Percentiles rank a stretch among this genome's conserved stretches.
phyloP scores from a whole-genome alignment of 2,797 vertebrate genomes.

The Hybognathus amarus region DNA sequence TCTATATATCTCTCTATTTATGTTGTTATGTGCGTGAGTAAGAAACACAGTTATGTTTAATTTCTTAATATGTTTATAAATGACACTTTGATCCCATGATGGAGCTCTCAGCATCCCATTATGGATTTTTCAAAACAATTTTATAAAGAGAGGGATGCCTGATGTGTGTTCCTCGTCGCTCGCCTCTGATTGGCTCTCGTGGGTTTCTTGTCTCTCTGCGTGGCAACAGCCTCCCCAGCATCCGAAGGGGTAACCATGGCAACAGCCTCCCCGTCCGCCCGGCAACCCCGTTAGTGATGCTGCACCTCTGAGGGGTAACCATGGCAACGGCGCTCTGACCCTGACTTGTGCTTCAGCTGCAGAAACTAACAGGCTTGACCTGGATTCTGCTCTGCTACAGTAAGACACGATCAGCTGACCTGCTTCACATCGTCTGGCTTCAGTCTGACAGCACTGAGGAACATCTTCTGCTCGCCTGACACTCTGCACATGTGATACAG shows the following conservation, averaged over 20 bases:
- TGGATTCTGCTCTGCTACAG: slow-evolving; percentile 69
- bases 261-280: slow-evolving; percentile 69
- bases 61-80: neutral
- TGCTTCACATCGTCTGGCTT: slow-evolving; percentile 63
- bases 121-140: slow-evolving; percentile 69
- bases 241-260: too few species aligned
- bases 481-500: neutral
- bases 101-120: slow-evolving; percentile 39
- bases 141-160: slow-evolving; percentile 62
- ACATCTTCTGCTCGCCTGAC: neutral
- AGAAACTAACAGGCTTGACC: slow-evolving; percentile 76
- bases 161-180: slow-evolving; percentile 70
- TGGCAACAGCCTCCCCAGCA: slow-evolving; percentile 74
- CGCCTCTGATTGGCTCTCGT: slow-evolving; percentile 71
- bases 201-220: slow-evolving; percentile 66
- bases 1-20: neutral
- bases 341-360: slow-evolving; percentile 63
- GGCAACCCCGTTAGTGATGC: slow-evolving; percentile 76
- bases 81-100: slow-evolving; percentile 38
- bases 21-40: neutral
- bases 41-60: neutral
- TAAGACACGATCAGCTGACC: slow-evolving; percentile 66
- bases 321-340: slow-evolving; percentile 77
- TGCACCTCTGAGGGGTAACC: slow-evolving; percentile 76
- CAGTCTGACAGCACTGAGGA: neutral